phyloP scores from a whole-genome alignment of 2,888 invertebrate genomes.

The Synanthedon formicaeformis region DNA sequence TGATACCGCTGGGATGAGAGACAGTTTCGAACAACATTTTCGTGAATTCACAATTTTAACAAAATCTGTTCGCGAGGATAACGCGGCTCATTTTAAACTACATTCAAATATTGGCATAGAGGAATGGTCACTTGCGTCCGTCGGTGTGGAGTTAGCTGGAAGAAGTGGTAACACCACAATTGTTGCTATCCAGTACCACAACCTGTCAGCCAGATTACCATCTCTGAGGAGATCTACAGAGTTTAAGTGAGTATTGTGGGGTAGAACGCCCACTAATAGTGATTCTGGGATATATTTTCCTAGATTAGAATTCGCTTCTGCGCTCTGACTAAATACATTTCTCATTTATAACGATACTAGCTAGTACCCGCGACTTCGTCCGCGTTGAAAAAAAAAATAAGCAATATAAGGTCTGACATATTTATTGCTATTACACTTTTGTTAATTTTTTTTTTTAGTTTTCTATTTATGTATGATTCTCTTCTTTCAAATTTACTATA shows the following conservation, averaged over 20 bases:
- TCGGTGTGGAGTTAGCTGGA: slow-evolving; percentile 42
- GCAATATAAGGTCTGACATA: too few species aligned
- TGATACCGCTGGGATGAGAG: slow-evolving; percentile 44
- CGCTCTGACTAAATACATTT: too few species aligned
- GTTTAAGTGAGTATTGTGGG: slow-evolving; percentile 65
- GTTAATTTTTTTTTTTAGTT: too few species aligned
- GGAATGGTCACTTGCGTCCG: slow-evolving; percentile 47
- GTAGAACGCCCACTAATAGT: neutral
- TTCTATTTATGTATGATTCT: too few species aligned
- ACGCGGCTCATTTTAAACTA: slow-evolving; percentile 45
- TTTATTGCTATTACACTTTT: too few species aligned
- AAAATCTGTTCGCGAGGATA: slow-evolving; percentile 35
- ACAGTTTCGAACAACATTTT: slow-evolving; percentile 28
- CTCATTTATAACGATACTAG: too few species aligned
- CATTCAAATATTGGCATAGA: slow-evolving; percentile 15
- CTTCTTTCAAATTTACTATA: too few species aligned
- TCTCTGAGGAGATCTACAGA: slow-evolving; percentile 70
- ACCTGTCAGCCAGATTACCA: slow-evolving; percentile 73
- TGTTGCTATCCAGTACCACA: slow-evolving; percentile 73
- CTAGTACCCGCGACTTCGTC: too few species aligned
- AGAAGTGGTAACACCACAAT: slow-evolving; percentile 40
- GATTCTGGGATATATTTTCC: too few species aligned
- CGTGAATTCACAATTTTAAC: slow-evolving; percentile 43
- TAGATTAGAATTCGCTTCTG: too few species aligned
- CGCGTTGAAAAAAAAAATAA: too few species aligned